Percentiles rank a stretch among this genome's conserved stretches.
Evolutionary conservation across 2,797 vertebrate genomes (phyloP).

Genomic region (Tenualosa ilisha): DNA sequence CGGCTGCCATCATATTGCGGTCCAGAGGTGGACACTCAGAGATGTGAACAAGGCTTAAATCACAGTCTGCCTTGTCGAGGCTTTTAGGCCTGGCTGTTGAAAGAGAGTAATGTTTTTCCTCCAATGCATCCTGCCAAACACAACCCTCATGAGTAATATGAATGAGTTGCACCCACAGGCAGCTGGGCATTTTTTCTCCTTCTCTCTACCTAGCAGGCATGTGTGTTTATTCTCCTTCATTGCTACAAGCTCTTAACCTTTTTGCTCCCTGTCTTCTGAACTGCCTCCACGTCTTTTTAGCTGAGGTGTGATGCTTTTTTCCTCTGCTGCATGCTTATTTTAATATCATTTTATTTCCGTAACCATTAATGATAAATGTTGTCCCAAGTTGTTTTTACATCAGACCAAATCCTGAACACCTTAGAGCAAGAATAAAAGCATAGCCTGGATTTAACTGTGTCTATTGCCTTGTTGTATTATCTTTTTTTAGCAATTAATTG

Average conservation of each 20-base stretch:
- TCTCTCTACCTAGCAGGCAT: neutral
- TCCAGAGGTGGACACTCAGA: neutral
- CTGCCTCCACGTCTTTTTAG: neutral
- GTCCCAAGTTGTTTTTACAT: neutral
- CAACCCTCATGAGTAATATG: constrained; percentile 65
- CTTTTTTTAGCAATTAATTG: no score
- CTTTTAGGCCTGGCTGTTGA: constrained; percentile 47
- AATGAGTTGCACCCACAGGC: constrained; percentile 62
- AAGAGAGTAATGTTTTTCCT: constrained; percentile 52
- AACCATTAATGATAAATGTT: neutral
- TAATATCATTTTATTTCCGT: neutral
- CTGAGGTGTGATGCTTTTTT: neutral
- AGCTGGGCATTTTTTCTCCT: constrained; percentile 38
- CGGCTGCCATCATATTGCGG: neutral
- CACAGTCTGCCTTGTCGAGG: constrained; percentile 51
- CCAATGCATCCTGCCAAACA: constrained; percentile 56
- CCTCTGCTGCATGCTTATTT: neutral
- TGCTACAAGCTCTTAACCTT: neutral
- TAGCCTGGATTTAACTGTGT: no score
- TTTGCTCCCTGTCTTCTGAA: neutral
- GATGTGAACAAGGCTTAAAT: constrained; percentile 40
- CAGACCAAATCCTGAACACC: neutral
- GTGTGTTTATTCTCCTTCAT: neutral
- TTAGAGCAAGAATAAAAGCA: no score
- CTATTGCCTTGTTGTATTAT: no score